Evolutionary conservation across 2,113 vertebrate genomes (phyloP), one percentile per base, ranked within the genome.

Genomic region (Anoura caudifer): DNA sequence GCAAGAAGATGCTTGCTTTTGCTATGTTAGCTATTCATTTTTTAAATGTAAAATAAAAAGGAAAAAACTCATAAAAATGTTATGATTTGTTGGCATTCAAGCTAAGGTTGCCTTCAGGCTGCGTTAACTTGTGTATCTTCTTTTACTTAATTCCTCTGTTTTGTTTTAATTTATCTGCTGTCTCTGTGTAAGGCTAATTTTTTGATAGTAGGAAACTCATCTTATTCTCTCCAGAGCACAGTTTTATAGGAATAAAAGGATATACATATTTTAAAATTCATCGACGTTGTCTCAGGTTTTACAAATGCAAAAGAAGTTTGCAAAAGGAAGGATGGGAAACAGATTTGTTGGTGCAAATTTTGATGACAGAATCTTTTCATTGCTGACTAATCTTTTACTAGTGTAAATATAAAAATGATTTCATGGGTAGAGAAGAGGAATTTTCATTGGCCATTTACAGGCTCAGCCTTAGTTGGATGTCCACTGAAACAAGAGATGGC

Each of bases 141-240:
- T 96, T 97, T 97, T 97, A 89, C 86, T 96, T 98, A 95, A 98
- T 97, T 98, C 97, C 77, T 98, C 63, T 97, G 93, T 98, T 98
- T 98, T 97, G 75, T 97, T 98, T 98, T 98, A 98, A 98, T 98
- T 98, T 98, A 96, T 98, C 96, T 97, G 96, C 93, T 97, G 77
- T 97, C 95, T 97, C 82, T 94, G 67, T 79, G 75, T 24, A 97
- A 94, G 83, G 92, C 81, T 90, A 84, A 97, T 97, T 95, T 7
- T 4, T 84, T 83, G 83, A 61, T 97, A 97, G 94, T 97, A 97
- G 76, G 80, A 69, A 97, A 96, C 83, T 41, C 80, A 67, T 96
- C 86, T 95, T 96, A 82, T 82, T 96, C 54, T 97, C 96, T 95
- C 96, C 14, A 85, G 90, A 96, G 96, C 95, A 94, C 54, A 97